phyloP scores from a whole-genome alignment of 1,140 invertebrate species.

The Drosophila nasuta region DNA sequence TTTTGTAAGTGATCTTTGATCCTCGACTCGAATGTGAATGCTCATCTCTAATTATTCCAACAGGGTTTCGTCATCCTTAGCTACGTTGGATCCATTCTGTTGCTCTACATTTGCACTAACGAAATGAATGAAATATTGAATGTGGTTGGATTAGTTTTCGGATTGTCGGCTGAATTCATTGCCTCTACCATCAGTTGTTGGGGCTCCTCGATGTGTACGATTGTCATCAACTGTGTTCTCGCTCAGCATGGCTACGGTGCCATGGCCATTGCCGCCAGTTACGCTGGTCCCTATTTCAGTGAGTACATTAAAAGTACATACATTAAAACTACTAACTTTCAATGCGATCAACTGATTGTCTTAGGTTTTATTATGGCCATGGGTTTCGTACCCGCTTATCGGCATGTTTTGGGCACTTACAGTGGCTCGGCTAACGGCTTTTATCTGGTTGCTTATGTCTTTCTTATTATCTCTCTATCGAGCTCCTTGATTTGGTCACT shows the following conservation, averaged over 20 bases:
- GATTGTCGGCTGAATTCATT: slow-evolving; percentile 7
- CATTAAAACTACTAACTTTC: too few relatives aligned
- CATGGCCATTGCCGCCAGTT: slow-evolving; percentile 22
- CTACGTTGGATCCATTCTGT: background rate
- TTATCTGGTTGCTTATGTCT: slow-evolving; percentile 3
- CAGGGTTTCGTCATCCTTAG: slow-evolving; percentile 7
- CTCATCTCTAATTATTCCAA: background rate
- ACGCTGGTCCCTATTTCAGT: slow-evolving; percentile 24
- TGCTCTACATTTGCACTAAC: background rate
- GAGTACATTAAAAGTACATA: background rate
- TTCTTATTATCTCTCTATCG: slow-evolving; percentile 12
- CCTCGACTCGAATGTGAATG: background rate
- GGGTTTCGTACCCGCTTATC: background rate
- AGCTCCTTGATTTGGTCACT: slow-evolving; percentile 7
- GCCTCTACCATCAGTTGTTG: slow-evolving; percentile 10
- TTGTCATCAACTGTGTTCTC: slow-evolving; percentile 18
- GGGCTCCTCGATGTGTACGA: slow-evolving; percentile 11
- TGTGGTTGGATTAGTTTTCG: background rate
- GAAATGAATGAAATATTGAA: slow-evolving; percentile 18
- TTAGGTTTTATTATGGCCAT: slow-evolving; percentile 15
- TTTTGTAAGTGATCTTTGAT: slow-evolving; percentile 28
- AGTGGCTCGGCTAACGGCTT: background rate
- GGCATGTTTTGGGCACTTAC: background rate
- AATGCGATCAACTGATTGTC: too few relatives aligned
- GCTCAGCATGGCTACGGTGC: slow-evolving; percentile 10